Percentiles rank a stretch among this genome's conserved stretches.
phyloP scores from a whole-genome alignment of 2,888 invertebrate species.

The Helleia helle region DNA sequence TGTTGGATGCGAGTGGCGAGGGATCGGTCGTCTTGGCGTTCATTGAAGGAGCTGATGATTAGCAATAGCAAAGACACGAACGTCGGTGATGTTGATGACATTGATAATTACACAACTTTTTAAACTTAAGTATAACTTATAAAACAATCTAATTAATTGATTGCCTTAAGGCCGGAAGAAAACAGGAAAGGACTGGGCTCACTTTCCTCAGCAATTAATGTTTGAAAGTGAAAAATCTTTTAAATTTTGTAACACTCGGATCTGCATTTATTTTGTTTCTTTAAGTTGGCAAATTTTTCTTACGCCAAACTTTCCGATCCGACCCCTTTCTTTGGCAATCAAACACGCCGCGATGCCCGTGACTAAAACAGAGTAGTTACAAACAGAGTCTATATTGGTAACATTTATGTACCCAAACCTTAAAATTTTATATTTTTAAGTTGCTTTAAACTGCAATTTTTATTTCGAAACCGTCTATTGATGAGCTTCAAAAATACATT shows the following conservation, averaged over 20 bases:
- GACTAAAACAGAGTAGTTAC: slow-evolving; percentile 14
- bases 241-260: slow-evolving; percentile 44
- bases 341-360: slow-evolving; percentile 40
- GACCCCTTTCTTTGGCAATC: slow-evolving; percentile 64
- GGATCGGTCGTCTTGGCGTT: too few species aligned
- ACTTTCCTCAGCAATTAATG: slow-evolving; percentile 66
- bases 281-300: slow-evolving; percentile 68
- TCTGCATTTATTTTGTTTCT: slow-evolving; percentile 57
- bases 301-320: slow-evolving; percentile 58
- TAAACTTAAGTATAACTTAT: slow-evolving; percentile 17
- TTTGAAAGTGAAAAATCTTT: slow-evolving; percentile 69
- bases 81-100: too few species aligned
- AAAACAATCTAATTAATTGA: slow-evolving; percentile 60
- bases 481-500: too few species aligned
- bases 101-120: too few species aligned
- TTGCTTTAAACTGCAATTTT: too few species aligned
- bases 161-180: slow-evolving; percentile 51
- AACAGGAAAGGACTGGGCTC: slow-evolving; percentile 67
- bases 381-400: not conserved
- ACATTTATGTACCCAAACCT: too few species aligned
- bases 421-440: too few species aligned
- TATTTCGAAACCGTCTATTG: too few species aligned
- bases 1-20: too few species aligned
- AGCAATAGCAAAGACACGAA: too few species aligned
- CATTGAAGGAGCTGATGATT: too few species aligned